Evolutionary conservation across 23 tunicate species (phyloP).

Genomic region (Corella eumyota): DNA sequence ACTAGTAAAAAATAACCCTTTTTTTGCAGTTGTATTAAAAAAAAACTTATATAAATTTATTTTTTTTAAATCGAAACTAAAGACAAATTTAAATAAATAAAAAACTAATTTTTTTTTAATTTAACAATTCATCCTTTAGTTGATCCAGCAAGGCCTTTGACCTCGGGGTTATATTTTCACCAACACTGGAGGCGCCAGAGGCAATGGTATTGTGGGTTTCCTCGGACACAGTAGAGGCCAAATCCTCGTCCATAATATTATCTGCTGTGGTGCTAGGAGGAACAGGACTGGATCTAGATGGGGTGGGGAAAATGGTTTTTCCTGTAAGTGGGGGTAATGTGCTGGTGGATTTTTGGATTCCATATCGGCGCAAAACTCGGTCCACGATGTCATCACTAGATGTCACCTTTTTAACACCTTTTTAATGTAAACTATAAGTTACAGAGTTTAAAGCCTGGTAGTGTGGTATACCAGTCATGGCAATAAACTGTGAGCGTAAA

Average conservation of each 20-base stretch:
- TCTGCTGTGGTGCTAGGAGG: background rate
- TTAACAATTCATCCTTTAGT: slow-evolving; percentile 53
- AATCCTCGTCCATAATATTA: background rate
- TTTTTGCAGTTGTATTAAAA: too few species aligned
- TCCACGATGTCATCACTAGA: slow-evolving; percentile 64
- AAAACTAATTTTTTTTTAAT: too few species aligned
- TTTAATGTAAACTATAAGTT: too few species aligned
- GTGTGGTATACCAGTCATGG: too few species aligned
- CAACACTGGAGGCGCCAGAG: slow-evolving; percentile 12
- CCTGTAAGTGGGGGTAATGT: background rate
- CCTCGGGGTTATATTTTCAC: slow-evolving; percentile 48
- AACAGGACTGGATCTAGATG: background rate
- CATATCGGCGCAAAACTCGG: slow-evolving; percentile 64
- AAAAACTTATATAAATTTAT: too few species aligned
- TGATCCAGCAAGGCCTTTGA: slow-evolving; percentile 67
- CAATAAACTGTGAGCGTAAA: too few species aligned
- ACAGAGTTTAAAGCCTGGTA: too few species aligned
- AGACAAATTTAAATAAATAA: too few species aligned
- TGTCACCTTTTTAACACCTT: background rate
- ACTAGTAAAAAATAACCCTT: too few species aligned
- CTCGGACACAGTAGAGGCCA: background rate
- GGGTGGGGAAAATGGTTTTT: background rate
- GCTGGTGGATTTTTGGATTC: slow-evolving; percentile 38
- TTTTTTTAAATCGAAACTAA: too few species aligned
- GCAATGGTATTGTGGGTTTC: background rate